phyloP scores from a whole-genome alignment of 2,888 invertebrate species.

The Ypsolopha sequella region DNA sequence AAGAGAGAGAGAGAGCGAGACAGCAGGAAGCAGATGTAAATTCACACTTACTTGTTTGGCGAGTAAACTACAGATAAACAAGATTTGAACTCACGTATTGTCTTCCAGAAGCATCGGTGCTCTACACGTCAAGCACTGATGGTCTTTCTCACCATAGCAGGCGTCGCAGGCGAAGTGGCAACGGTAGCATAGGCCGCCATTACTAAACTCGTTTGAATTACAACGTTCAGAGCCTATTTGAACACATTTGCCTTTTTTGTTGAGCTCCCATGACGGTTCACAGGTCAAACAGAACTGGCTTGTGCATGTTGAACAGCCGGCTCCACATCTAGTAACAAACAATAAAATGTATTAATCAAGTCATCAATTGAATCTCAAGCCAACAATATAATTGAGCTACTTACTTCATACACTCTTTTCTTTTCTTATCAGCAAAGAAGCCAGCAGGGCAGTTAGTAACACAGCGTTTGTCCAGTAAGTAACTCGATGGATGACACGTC shows the following conservation, averaged over 20 bases:
- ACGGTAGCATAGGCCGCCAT: slow-evolving; percentile 75
- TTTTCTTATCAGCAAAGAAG: slow-evolving; percentile 81
- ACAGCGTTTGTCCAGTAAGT: slow-evolving; percentile 80
- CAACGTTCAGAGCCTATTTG: slow-evolving; percentile 79
- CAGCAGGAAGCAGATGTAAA: neutral
- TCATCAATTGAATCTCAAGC: neutral
- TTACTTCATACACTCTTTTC: slow-evolving; percentile 81
- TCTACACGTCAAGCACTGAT: slow-evolving; percentile 81
- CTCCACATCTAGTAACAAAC: slow-evolving; percentile 70
- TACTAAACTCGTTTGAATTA: slow-evolving; percentile 72
- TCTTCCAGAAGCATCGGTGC: slow-evolving; percentile 80
- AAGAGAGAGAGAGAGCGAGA: neutral
- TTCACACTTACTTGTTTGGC: no score
- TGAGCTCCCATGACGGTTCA: slow-evolving; percentile 79
- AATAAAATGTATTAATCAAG: neutral
- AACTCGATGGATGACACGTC: slow-evolving; percentile 80
- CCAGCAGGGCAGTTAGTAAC: slow-evolving; percentile 79
- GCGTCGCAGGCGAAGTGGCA: slow-evolving; percentile 86
- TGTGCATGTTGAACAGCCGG: slow-evolving; percentile 82
- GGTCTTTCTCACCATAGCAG: slow-evolving; percentile 83
- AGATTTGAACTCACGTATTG: slow-evolving; percentile 33
- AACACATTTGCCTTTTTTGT: slow-evolving; percentile 81
- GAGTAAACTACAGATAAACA: no score
- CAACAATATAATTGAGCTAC: slow-evolving; percentile 15
- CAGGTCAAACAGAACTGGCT: slow-evolving; percentile 82